phyloP scores from a whole-genome alignment of 2,888 invertebrate genomes.

The Macropis europaea region DNA sequence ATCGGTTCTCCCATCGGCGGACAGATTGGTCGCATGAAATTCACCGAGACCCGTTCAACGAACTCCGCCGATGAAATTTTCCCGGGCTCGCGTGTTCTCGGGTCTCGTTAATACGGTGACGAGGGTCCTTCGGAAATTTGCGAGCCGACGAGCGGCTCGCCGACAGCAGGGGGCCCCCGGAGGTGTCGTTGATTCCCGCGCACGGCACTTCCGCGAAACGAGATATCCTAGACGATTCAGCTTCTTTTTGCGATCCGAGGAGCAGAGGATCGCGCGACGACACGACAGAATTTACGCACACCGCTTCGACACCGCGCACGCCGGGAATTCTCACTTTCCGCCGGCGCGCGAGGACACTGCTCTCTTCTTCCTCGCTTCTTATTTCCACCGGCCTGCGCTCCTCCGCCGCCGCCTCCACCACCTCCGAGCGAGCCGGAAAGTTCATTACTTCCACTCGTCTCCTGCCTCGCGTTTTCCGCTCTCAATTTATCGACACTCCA shows the following conservation, averaged over 20 bases:
- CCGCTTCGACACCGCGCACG: no score
- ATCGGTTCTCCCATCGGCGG: no score
- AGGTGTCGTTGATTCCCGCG: constrained; percentile 52
- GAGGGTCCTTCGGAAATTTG: constrained; percentile 48
- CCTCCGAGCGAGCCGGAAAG: constrained; percentile 1
- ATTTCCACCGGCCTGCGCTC: no score
- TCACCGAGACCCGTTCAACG: no score
- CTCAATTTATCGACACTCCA: constrained; percentile 1
- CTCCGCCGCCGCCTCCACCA: no score
- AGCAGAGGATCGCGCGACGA: constrained; percentile 1
- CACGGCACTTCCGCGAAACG: constrained; percentile 57
- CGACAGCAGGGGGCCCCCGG: constrained; percentile 9
- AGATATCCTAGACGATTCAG: constrained; percentile 23
- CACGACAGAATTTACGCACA: no score
- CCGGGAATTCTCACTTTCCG: no score
- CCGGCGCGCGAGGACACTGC: no score
- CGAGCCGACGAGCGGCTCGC: constrained; percentile 18
- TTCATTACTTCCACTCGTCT: constrained; percentile 5
- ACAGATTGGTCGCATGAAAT: no score
- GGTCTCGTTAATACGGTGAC: constrained; percentile 44
- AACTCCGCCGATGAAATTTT: no score
- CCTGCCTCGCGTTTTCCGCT: background rate
- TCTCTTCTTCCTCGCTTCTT: no score
- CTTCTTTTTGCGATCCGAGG: constrained; percentile 13
- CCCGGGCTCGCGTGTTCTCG: constrained; percentile 24